A percentile compares a stretch with the other conserved stretches of the same genome.
Evolutionary conservation across 1,140 invertebrate genomes (phyloP).

Genomic region (Apocrypta bakeri): DNA sequence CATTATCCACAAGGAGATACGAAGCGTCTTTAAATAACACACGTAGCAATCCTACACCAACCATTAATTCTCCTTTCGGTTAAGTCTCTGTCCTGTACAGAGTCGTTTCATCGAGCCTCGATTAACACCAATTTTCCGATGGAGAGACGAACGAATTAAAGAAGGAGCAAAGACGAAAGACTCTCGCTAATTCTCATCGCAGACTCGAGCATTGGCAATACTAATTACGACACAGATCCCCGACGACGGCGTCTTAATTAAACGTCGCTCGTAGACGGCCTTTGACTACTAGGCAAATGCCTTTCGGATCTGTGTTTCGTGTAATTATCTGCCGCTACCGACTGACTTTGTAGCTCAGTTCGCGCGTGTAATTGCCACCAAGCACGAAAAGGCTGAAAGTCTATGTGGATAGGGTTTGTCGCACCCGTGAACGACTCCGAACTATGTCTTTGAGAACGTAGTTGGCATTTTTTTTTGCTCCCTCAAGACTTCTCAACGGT

Average conservation of each 20-base stretch:
- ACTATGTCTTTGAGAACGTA: neutral
- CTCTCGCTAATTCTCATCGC: constrained; percentile 14
- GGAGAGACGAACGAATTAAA: neutral
- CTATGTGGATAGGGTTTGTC: neutral
- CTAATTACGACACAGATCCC: constrained; percentile 26
- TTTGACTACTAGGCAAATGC: neutral
- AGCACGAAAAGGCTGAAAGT: neutral
- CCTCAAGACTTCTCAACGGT: too few relatives aligned
- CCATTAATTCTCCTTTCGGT: neutral
- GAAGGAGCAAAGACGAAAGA: neutral
- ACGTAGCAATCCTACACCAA: too few relatives aligned
- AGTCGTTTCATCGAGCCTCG: neutral
- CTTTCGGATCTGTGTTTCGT: constrained; percentile 17
- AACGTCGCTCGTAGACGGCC: neutral
- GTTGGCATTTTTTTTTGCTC: too few relatives aligned
- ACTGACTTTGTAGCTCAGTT: constrained; percentile 13
- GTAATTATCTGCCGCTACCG: constrained; percentile 2
- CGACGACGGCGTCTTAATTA: constrained; percentile 8
- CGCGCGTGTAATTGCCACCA: constrained; percentile 18
- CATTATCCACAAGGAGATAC: neutral
- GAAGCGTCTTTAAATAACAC: neutral
- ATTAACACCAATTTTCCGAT: neutral
- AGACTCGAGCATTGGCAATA: constrained; percentile 1
- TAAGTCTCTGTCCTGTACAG: neutral
- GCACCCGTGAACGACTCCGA: too few relatives aligned